Evolutionary conservation across 2,797 vertebrate genomes (phyloP), one percentile per base, ranked within the genome.

Genomic region (Oreochromis grahami): DNA sequence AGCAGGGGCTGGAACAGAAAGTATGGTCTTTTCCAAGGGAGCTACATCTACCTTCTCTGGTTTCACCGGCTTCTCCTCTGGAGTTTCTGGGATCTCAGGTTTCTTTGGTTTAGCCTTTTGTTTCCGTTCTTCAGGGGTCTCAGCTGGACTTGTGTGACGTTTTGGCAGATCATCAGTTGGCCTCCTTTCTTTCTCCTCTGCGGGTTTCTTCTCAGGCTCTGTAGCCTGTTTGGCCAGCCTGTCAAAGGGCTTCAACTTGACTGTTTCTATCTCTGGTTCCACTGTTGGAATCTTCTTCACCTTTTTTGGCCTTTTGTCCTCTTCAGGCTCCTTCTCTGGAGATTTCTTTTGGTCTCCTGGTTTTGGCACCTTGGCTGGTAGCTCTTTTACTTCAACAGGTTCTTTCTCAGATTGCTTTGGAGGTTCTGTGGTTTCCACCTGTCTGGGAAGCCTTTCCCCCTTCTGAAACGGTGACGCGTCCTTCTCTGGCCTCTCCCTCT

Each of bases 171-270:
- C 89, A 65, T 93, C 91, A 1, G 26, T 26, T 21, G 94, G 82
- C 65, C 94, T 94, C 84, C 21, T 90, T 9, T 95, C 94, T 81
- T 93, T 94, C 5, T 92, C 91, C 38, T 95, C 91, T 52, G 80
- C 15, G 10, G 88, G 83, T 83, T 96, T 95, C 85, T 95, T 95
- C 79, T 94, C 91, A 34, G 85, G 85, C 63, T 95, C 93, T 70
- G 82, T 86, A n/a, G 82, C 87, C 17, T 94, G 90, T 91, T 94
- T 94, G 74, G 92, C 88, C 43, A 93, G 92, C 36, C 85, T 95
- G 14, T 91, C 77, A 78, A 96, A 89, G 8, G 96, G 95, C 65
- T 97, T 97, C 41, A 97, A 85, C 81, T 95, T 93, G 26, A 96
- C 70, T 2, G 76, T 87, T 50, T 96, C 96, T 1, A 55, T 56